Evolutionary conservation across 2,113 vertebrate genomes (phyloP).

Genomic region (Morone saxatilis): DNA sequence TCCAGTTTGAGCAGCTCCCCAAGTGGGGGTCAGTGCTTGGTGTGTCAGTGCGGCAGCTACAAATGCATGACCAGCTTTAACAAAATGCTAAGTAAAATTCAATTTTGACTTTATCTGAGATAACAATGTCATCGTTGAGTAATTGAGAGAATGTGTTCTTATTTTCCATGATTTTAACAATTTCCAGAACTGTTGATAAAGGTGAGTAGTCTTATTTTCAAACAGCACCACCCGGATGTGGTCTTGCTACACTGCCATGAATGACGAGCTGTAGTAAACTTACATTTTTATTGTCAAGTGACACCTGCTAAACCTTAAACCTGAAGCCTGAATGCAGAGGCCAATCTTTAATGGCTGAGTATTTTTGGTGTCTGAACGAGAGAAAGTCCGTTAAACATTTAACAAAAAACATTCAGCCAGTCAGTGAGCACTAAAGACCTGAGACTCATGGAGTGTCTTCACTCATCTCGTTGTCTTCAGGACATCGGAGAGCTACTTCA

Average conservation of each 20-base stretch:
- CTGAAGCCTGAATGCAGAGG: not conserved
- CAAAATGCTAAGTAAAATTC: too few species aligned
- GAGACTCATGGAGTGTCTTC: not conserved
- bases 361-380: not conserved
- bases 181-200: too few species aligned
- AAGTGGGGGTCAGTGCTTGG: too few species aligned
- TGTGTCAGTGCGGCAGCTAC: too few species aligned
- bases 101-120: too few species aligned
- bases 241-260: not conserved
- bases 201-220: not conserved
- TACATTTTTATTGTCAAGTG: not conserved
- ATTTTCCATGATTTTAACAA: too few species aligned
- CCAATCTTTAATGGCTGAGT: not conserved
- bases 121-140: too few species aligned
- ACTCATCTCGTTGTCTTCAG: conserved; percentile 67
- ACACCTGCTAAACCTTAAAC: not conserved
- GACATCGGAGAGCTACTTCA: conserved; percentile 93
- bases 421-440: too few species aligned
- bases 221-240: conserved; percentile 49
- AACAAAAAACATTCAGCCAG: not conserved
- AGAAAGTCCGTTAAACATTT: not conserved
- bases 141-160: too few species aligned
- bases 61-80: too few species aligned
- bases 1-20: too few species aligned
- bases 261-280: not conserved